These are phyloP conservation scores for Hyalella azteca DNA, from an alignment of 2,888 invertebrate species.

Conservation along the genomic window DNA sequence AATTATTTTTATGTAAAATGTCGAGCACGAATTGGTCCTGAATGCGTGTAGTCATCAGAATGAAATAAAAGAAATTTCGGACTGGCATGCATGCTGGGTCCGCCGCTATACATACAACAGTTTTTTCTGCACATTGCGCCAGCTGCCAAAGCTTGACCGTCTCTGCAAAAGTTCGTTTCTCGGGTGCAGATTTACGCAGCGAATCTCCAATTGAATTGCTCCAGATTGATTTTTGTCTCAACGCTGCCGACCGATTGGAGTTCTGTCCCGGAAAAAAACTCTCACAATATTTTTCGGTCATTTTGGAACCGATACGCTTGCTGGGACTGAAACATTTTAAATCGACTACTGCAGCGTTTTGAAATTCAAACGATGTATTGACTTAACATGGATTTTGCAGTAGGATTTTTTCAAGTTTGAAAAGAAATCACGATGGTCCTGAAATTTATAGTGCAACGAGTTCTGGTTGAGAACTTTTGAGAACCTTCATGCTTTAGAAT, in stretches of 20 bases:
- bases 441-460: too few species aligned
- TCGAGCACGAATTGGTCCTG: too few species aligned
- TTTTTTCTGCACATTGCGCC: too few species aligned
- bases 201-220: slow-evolving; percentile 5
- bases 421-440: too few species aligned
- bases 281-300: slow-evolving; percentile 21
- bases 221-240: slow-evolving; percentile 31
- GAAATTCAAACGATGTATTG: slow-evolving; percentile 1
- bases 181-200: slow-evolving; percentile 21
- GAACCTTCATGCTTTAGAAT: too few species aligned
- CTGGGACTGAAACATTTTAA: too few species aligned
- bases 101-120: neutral
- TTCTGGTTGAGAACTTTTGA: too few species aligned
- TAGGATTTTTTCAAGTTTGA: too few species aligned
- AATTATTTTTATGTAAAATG: too few species aligned
- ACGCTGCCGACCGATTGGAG: slow-evolving; percentile 28
- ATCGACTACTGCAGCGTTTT: neutral
- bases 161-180: slow-evolving; percentile 15
- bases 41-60: too few species aligned
- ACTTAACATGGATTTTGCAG: too few species aligned
- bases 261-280: slow-evolving; percentile 8
- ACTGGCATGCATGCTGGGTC: neutral
- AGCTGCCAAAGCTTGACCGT: neutral
- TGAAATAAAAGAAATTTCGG: neutral
- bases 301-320: too few species aligned